Evolutionary conservation across 2,113 vertebrate species (phyloP), one percentile per base, ranked within the genome.

Genomic region (Esox niger): DNA sequence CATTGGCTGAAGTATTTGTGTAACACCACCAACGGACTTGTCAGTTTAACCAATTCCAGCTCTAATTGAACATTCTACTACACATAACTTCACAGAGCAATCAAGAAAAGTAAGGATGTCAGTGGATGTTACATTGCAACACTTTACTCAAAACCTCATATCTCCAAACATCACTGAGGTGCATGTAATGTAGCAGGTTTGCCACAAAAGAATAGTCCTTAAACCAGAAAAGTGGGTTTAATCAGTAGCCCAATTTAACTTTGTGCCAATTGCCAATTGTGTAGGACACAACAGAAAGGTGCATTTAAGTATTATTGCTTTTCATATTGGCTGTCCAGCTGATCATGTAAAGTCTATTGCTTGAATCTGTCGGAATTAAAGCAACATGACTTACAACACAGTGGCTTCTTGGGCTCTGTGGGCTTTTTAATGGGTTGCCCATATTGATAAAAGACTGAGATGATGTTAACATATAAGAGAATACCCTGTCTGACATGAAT

Each of bases 321-420:
- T 57, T 13, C 11, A 57, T 13, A 23, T 4, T 25, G 55, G 21
- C 55, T 57, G 3, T 57, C 25, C 55, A 57, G 20, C 47, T 68
- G 23, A 10, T 52, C n/a, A 0, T 69, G 47, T 71, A 49, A 5
- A 72, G 43, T 57, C 35, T 78, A 78, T 77, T 79, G 72, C 77
- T 57, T 58, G 7, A 70, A 59, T 76, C 23, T 25, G 20, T 33
- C 58, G 54, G 17, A 46, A 29, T 52, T n/a, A 21, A 21, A 52
- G 11, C 5, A 52, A 52, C 5, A 23, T 4, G n/a, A 21, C 15
- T 9, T 23, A 4, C 20, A 23, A 52, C 47, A 52, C 21, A 23
- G 21, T 21, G 15, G 47, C 7, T 23, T 52, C 47, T 52, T 15
- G 47, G 13, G 47, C 47, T 52, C 21, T 1, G 7, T 52, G 21